These are phyloP conservation scores for Drosophila mojavensis DNA, from an alignment of 1,140 invertebrate species.

Conservation along the genomic window DNA sequence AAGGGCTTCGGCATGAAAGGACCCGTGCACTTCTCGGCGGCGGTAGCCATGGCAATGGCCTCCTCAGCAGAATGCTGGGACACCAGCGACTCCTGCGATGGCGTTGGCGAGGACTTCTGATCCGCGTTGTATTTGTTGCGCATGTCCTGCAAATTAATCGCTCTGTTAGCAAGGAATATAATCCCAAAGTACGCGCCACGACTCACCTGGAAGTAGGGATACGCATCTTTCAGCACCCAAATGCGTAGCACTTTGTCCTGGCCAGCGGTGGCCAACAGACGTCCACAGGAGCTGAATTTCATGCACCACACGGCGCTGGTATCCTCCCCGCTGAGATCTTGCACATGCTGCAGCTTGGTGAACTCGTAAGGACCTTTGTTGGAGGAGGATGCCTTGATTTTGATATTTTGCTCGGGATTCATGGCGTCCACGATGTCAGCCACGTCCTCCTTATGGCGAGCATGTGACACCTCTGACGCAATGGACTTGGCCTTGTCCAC, in stretches of 20 bases:
- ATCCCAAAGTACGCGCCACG: constrained; percentile 6
- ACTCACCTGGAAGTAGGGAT: constrained; percentile 91
- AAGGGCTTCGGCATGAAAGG: constrained; percentile 97
- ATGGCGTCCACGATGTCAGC: constrained; percentile 94
- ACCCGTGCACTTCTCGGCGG: constrained; percentile 85
- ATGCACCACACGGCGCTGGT: constrained; percentile 98
- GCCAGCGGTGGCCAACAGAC: constrained; percentile 96
- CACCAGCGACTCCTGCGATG: constrained; percentile 93
- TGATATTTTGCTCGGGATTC: constrained; percentile 93
- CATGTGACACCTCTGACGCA: constrained; percentile 93
- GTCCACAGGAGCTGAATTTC: constrained; percentile 98
- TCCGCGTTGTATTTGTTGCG: constrained; percentile 96
- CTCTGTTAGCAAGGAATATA: neutral
- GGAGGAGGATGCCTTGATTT: constrained; percentile 96
- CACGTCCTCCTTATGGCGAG: constrained; percentile 93
- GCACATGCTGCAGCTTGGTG: constrained; percentile 87
- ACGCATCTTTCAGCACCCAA: constrained; percentile 96
- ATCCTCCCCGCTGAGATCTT: constrained; percentile 93
- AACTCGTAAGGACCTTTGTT: constrained; percentile 99
- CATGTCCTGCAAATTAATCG: constrained; percentile 91
- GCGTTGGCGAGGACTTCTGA: constrained; percentile 93
- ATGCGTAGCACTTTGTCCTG: constrained; percentile 97
- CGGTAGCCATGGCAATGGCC: constrained; percentile 85
- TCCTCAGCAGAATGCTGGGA: constrained; percentile 90
- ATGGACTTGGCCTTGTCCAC: constrained; percentile 95